Conservation (phyloP, 37 sponge, comb jelly and placozoan species). For the Corticium candelabrum region DNA sequence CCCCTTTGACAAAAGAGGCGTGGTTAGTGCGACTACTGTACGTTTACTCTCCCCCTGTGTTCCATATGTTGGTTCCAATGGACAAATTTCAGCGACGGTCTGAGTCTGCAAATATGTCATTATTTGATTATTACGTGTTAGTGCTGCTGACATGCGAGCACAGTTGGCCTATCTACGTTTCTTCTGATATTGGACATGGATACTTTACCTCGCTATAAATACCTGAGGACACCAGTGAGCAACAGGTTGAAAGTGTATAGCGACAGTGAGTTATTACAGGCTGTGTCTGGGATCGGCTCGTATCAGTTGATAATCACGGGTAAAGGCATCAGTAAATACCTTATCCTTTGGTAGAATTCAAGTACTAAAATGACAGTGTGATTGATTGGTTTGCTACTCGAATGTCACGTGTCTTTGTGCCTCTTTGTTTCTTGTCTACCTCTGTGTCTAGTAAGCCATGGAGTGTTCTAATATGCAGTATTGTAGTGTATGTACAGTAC, state of each 20-base stretch:
- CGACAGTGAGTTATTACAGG: conserved; percentile 29
- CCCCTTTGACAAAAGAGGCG: too few relatives aligned
- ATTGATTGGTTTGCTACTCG: too few relatives aligned
- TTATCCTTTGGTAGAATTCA: too few relatives aligned
- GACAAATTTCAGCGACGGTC: conserved; percentile 70
- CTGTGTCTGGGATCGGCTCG: conserved; percentile 76
- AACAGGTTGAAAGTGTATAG: background rate
- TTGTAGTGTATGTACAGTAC: too few relatives aligned
- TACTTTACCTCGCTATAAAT: conserved; percentile 83
- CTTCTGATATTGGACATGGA: conserved; percentile 80
- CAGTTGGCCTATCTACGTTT: conserved; percentile 71
- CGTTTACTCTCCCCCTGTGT: too few relatives aligned
- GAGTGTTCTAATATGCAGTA: too few relatives aligned
- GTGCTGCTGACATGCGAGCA: background rate
- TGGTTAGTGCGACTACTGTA: too few relatives aligned
- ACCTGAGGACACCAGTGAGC: conserved; percentile 23
- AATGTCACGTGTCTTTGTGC: too few relatives aligned
- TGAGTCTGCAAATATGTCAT: conserved; percentile 11
- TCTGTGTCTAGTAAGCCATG: too few relatives aligned
- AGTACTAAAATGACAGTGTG: too few relatives aligned
- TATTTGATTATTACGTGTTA: conserved; percentile 1
- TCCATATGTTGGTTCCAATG: conserved; percentile 96
- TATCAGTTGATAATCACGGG: conserved; percentile 79
- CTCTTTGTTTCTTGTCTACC: too few relatives aligned
- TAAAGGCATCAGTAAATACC: conserved; percentile 90